Evolutionary conservation across 2,888 invertebrate species (phyloP).

Genomic region (Clusia tigrina): DNA sequence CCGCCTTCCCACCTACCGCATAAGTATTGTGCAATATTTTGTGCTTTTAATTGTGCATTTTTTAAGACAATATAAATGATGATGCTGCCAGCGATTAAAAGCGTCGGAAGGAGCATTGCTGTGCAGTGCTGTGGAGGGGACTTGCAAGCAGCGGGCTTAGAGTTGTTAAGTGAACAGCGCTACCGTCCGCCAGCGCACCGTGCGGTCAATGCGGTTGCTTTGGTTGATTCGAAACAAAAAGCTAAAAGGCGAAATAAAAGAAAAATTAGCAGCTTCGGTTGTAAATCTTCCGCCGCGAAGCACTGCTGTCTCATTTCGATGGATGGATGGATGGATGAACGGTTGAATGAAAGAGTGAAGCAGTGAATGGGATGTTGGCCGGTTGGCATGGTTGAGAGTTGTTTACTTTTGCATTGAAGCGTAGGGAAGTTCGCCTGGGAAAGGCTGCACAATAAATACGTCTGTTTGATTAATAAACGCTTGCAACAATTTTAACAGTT

Average conservation of each 20-base stretch:
- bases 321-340: too few species aligned
- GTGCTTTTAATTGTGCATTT: conserved; percentile 9
- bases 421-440: too few species aligned
- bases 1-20: not conserved
- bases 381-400: too few species aligned
- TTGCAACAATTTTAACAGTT: too few species aligned
- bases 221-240: not conserved
- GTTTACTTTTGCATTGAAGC: too few species aligned
- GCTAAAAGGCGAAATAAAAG: not conserved
- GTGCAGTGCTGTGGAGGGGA: not conserved
- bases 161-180: not conserved
- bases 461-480: too few species aligned
- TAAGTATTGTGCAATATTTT: not conserved
- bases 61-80: conserved; percentile 5
- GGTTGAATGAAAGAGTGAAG: too few species aligned
- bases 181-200: not conserved
- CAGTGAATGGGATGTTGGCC: too few species aligned
- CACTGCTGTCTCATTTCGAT: too few species aligned
- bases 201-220: conserved; percentile 7
- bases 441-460: too few species aligned
- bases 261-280: not conserved
- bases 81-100: conserved; percentile 7
- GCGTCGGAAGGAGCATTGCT: not conserved
- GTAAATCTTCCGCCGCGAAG: too few species aligned
- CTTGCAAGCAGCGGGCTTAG: not conserved